These are phyloP conservation scores for Microplitis deprimator DNA, from an alignment of 2,888 invertebrate species.

Conservation along the genomic window DNA sequence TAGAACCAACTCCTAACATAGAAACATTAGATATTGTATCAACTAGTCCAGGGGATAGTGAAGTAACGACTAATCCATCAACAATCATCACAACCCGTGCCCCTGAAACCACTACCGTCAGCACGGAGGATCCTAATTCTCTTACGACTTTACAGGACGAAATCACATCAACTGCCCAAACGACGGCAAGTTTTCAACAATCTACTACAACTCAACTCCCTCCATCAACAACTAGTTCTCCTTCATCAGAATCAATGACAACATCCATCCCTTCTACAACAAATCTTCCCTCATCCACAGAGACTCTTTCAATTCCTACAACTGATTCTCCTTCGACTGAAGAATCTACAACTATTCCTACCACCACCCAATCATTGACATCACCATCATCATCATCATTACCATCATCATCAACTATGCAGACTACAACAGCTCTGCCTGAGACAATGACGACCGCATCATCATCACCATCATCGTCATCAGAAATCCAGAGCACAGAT, in stretches of 20 bases:
- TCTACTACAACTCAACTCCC: conserved; percentile 42
- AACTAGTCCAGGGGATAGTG: conserved; percentile 45
- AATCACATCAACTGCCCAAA: conserved; percentile 68
- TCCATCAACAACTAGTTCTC: conserved; percentile 33
- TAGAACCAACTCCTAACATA: conserved; percentile 18
- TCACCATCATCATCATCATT: conserved; percentile 41
- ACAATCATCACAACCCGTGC: conserved; percentile 50
- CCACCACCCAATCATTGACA: conserved; percentile 35
- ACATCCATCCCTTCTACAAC: conserved; percentile 35
- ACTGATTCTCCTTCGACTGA: conserved; percentile 42
- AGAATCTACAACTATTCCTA: conserved; percentile 29
- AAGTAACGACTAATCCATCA: conserved; percentile 48
- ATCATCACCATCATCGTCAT: conserved; percentile 2
- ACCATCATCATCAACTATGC: conserved; percentile 37
- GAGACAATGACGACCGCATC: conserved; percentile 31
- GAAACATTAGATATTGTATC: conserved; percentile 29
- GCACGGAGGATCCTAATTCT: conserved; percentile 62
- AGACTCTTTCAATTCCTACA: conserved; percentile 16
- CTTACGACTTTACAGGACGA: conserved; percentile 70
- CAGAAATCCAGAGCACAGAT: neutral
- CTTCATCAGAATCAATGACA: conserved; percentile 41
- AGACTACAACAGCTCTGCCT: conserved; percentile 35
- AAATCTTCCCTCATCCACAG: conserved; percentile 36
- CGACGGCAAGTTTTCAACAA: conserved; percentile 66
- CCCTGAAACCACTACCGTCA: neutral